Evolutionary conservation across 2,888 invertebrate species (phyloP), one percentile per base, ranked within the genome.

Genomic region (Andrena trimmerana): DNA sequence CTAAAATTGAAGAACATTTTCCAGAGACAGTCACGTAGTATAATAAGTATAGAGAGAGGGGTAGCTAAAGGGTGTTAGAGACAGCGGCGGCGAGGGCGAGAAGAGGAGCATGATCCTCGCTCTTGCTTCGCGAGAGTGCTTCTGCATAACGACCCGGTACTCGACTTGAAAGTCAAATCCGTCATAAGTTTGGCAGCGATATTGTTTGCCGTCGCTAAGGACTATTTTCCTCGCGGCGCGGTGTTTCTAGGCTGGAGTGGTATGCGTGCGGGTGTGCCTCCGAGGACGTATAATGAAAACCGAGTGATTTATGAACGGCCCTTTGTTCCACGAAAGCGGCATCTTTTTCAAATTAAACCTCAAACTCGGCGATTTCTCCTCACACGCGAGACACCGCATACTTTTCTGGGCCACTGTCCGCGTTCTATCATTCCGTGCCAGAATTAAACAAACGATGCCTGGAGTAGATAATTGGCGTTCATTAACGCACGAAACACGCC

Each of bases 1-100:
- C 73, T 68, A 85, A 87, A 86, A 85, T 87, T 83, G 87, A 81
- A 78, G 84, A 79, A 88, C 87, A 89, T 83, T 91, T 90, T 83
- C 81, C 76, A 78, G 83, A 67, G 85, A 77, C 86, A 72, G 87
- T 85, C 88, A 87, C 85, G 86, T 86, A 84, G 79, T 76, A 80
- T 85, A 84, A 90, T 85, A 83, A 84, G 81, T 70, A 70, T 67
- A 29, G 71, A 52, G 52, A 63, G 65, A 52, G 20, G 48, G 52
- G 16, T 42, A 8, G 42, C 24, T 20, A 57, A 57, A 50, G 63
- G 67, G 70, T 75, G 65, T 62, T 66, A 78, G 74, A 78, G 81
- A 82, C 70, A 70, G 67, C 72, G 7, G 8, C 16, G 13, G 42
- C 36, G 66, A 71, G 68, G 74, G 69, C 62, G 72, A 72, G 66